Percentiles rank a stretch among this genome's conserved stretches.
These are phyloP conservation scores for Origma solitaria DNA, from an alignment of 2,113 vertebrate genomes.

Conservation along the genomic window DNA sequence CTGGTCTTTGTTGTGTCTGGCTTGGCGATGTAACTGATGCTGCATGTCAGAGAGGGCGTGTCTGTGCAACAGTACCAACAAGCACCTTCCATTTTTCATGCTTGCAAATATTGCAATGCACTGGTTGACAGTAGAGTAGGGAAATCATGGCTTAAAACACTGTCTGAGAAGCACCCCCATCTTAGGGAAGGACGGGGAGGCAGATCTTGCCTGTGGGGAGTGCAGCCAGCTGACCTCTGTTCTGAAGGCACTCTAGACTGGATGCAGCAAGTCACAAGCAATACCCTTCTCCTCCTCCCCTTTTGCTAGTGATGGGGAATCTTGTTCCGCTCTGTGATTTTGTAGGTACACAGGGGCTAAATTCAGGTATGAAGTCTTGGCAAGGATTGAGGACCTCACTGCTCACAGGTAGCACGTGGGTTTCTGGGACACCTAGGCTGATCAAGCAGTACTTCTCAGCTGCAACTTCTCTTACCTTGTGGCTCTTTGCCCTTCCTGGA, in stretches of 20 bases:
- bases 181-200: not conserved
- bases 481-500: not conserved
- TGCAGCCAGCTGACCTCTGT: not conserved
- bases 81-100: not conserved
- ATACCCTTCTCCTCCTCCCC: not conserved
- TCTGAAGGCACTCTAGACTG: not conserved
- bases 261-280: not conserved
- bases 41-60: accelerated
- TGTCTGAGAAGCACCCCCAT: accelerated
- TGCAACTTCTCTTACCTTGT: not conserved
- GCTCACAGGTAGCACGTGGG: not conserved
- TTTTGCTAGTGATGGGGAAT: not conserved
- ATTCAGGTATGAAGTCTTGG: not conserved
- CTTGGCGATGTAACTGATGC: not conserved
- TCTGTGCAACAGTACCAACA: not conserved
- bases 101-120: not conserved
- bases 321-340: not conserved
- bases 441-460: accelerated
- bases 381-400: not conserved
- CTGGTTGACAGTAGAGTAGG: not conserved
- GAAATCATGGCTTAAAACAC: not conserved
- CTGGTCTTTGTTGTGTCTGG: not conserved
- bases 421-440: not conserved
- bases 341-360: not conserved
- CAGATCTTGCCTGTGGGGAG: not conserved